These are phyloP conservation scores for Norana najaformis DNA, from an alignment of 2,888 invertebrate genomes.

Conservation along the genomic window DNA sequence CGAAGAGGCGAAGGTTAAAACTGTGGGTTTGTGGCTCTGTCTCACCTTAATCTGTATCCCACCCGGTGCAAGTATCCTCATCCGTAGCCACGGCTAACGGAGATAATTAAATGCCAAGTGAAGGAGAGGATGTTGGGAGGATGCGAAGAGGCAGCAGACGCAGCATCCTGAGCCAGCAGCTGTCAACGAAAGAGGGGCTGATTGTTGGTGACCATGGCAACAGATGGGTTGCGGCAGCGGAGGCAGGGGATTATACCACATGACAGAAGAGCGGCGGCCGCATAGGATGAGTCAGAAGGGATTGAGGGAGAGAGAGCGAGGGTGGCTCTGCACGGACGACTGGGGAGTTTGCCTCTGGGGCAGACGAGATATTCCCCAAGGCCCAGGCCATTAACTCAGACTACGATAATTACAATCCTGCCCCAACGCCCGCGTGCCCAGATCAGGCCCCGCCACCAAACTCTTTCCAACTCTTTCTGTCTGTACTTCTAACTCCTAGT, in stretches of 20 bases:
- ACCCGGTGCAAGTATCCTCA: background rate
- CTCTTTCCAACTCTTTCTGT: too few species aligned
- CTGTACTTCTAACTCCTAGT: background rate
- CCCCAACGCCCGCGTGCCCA: background rate
- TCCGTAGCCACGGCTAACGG: background rate
- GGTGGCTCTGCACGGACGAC: background rate
- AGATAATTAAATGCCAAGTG: background rate
- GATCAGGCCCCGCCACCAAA: background rate
- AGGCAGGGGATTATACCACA: constrained; percentile 13
- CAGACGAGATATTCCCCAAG: background rate
- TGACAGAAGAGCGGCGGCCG: background rate
- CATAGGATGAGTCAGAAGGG: too few species aligned
- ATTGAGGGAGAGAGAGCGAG: too few species aligned
- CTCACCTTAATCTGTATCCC: background rate
- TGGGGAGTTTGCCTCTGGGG: background rate
- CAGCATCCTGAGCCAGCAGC: background rate
- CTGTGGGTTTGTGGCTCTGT: background rate
- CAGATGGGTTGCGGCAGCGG: background rate
- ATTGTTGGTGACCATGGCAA: constrained; percentile 13
- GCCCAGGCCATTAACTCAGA: background rate
- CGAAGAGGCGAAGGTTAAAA: background rate
- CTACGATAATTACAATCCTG: background rate
- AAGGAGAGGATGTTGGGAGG: background rate
- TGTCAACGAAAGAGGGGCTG: constrained; percentile 6
- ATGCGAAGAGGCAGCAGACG: background rate